These are phyloP conservation scores for Dolichoris vasculosae DNA, from an alignment of 1,140 invertebrate genomes.

Conservation along the genomic window DNA sequence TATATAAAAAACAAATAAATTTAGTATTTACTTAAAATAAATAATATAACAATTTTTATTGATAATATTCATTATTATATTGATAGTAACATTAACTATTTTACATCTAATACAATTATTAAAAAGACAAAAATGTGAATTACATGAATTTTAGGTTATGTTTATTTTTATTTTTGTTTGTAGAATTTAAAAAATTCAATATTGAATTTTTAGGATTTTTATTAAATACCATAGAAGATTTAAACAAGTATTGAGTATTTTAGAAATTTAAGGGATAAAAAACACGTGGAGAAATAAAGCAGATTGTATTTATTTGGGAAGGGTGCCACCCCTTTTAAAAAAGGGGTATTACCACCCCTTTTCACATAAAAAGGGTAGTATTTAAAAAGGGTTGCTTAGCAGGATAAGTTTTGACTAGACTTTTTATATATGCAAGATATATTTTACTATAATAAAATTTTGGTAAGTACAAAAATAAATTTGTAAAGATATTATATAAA, in stretches of 20 bases:
- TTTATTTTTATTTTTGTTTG: neutral
- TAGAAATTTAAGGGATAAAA: neutral
- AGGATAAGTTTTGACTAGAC: constrained; percentile 58
- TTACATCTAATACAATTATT: too few relatives aligned
- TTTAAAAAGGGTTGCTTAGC: constrained; percentile 63
- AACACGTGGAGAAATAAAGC: neutral
- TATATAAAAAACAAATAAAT: neutral
- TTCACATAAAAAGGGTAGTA: constrained; percentile 66
- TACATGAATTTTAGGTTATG: constrained; percentile 31
- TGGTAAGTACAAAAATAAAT: neutral
- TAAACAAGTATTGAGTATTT: neutral
- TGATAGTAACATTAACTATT: too few relatives aligned
- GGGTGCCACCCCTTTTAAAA: constrained; percentile 59
- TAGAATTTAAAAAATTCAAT: neutral
- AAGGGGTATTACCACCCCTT: constrained; percentile 64
- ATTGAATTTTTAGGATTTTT: constrained; percentile 22
- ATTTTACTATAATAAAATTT: constrained; percentile 9
- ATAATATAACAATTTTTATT: too few relatives aligned
- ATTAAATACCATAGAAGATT: neutral
- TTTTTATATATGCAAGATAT: neutral
- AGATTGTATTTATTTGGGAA: constrained; percentile 31
- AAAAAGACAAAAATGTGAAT: neutral
- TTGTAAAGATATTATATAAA: constrained; percentile 13
- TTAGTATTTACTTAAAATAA: neutral
- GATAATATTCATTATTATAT: too few relatives aligned